Evolutionary conservation across 1,140 invertebrate species (phyloP), one percentile per base, ranked within the genome.

Genomic region (Lepidurus apus): DNA sequence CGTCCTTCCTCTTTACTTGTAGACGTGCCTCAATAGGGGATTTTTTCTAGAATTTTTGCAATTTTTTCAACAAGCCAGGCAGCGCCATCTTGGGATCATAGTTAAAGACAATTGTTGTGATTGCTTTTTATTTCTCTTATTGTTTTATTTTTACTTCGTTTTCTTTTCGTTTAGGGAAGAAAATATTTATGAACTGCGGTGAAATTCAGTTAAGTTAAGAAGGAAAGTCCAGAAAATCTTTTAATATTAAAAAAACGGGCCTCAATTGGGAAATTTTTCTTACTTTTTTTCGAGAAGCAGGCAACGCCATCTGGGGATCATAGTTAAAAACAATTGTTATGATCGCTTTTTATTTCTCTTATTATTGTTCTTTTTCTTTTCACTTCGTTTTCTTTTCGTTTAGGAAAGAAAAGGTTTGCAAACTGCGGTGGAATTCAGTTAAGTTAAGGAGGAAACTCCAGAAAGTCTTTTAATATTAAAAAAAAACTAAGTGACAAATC

Each of bases 21-120:
- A 65, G 53, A 65, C 21, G 53, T 65, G 53, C 53, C 53, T 65
- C 53, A 65, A 65, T 65, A 65, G 21, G 53, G 53, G 53, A 65
- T 21, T 17, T 65, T 65, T 13, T 65, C 13, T 34, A 34, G 34
- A 34, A 34, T 65, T 65, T n/a, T 13, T n/a, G 1, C 11, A n/a
- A 6, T 9, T 13, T 65, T 13, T 65, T 13, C 53, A n/a, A 21
- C 17, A 21, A 65, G 53, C 53, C 53, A n/a, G 53, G 53, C 53
- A 65, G 21, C n/a, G 53, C 53, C 17, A 65, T 65, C 53, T 65
- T 65, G 53, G 53, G 53, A 65, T 65, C 53, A 65, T 65, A 65
- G 34, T 21, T 65, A 65, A n/a, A 65, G 4, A n/a, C 6, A n/a
- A 1, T 5, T 21, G 17, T 21, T 65, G 7, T 13, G 21, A 65